phyloP scores from a whole-genome alignment of 2,888 invertebrate genomes.

The Zhengitettix transpicula region DNA sequence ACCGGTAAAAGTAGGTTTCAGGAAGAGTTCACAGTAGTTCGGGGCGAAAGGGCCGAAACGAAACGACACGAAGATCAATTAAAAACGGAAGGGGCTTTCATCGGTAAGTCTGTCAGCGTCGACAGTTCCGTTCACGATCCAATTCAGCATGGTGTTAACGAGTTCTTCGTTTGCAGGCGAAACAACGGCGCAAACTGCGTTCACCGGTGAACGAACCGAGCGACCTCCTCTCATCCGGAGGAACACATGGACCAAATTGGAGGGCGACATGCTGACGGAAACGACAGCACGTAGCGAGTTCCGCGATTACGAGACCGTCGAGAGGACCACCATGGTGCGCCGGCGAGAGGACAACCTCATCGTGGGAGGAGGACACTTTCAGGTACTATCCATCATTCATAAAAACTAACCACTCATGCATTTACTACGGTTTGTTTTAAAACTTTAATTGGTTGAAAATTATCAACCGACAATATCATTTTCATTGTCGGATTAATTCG shows the following conservation, averaged over 20 bases:
- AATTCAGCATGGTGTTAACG: not conserved
- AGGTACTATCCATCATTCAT: too few species aligned
- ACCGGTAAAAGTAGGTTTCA: conserved; percentile 8
- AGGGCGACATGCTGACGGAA: conserved; percentile 53
- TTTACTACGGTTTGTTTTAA: too few species aligned
- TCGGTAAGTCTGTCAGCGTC: conserved; percentile 2
- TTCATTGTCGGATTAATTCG: too few species aligned
- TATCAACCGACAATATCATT: too few species aligned
- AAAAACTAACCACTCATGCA: too few species aligned
- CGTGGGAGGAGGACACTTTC: conserved; percentile 39
- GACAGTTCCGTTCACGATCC: too few species aligned
- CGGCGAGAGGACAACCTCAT: conserved; percentile 47
- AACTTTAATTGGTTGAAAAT: too few species aligned
- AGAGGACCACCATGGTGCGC: conserved; percentile 40
- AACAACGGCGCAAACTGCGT: conserved; percentile 51
- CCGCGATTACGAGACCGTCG: conserved; percentile 33
- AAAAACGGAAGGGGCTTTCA: conserved; percentile 20
- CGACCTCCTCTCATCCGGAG: conserved; percentile 46
- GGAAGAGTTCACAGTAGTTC: conserved; percentile 22
- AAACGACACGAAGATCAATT: conserved; percentile 45
- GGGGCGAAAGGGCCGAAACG: conserved; percentile 42
- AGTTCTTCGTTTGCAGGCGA: conserved; percentile 35
- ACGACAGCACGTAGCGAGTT: conserved; percentile 51
- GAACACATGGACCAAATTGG: conserved; percentile 62
- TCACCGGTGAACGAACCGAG: conserved; percentile 48